Percentiles rank a stretch among this genome's conserved stretches.
These are phyloP conservation scores for Drosophila funebris DNA, from an alignment of 1,140 invertebrate species.

Conservation along the genomic window DNA sequence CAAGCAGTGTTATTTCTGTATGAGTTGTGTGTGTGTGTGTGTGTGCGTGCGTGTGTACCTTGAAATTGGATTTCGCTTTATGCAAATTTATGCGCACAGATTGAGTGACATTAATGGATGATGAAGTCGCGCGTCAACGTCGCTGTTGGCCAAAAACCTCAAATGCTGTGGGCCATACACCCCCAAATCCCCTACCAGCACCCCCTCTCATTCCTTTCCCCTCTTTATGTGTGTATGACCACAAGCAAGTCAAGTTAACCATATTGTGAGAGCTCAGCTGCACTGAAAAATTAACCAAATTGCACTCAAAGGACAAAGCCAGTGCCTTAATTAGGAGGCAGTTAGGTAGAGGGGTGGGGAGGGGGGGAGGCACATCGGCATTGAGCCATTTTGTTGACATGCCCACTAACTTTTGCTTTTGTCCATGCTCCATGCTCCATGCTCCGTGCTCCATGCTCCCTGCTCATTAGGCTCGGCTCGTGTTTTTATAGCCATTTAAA, in stretches of 20 bases:
- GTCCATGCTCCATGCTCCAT: not conserved
- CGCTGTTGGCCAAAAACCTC: conserved; percentile 2
- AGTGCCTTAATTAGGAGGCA: conserved; percentile 46
- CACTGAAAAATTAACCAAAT: conserved; percentile 52
- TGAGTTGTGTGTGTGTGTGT: conserved; percentile 3
- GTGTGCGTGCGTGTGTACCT: conserved; percentile 19
- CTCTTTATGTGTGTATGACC: not conserved
- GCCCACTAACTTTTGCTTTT: conserved; percentile 28
- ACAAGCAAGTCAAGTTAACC: conserved; percentile 15
- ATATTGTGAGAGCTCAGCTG: conserved; percentile 1
- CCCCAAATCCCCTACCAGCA: not conserved
- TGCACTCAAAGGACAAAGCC: conserved; percentile 56
- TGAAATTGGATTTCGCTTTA: conserved; percentile 78
- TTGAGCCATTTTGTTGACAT: conserved; percentile 37
- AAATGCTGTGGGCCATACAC: not conserved
- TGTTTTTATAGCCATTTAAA: conserved; percentile 74
- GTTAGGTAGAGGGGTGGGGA: too few relatives aligned
- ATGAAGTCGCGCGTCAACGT: conserved; percentile 59
- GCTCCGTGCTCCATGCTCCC: not conserved
- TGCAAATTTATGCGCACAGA: conserved; percentile 80
- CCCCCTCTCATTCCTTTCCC: not conserved
- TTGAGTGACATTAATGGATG: conserved; percentile 80
- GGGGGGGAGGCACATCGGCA: conserved; percentile 4
- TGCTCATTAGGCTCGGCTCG: conserved; percentile 35
- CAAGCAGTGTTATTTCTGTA: conserved; percentile 3